A percentile compares a stretch with the other conserved stretches of the same genome.
phyloP scores from a whole-genome alignment of 2,888 invertebrate species.

The Mycogona germanica region DNA sequence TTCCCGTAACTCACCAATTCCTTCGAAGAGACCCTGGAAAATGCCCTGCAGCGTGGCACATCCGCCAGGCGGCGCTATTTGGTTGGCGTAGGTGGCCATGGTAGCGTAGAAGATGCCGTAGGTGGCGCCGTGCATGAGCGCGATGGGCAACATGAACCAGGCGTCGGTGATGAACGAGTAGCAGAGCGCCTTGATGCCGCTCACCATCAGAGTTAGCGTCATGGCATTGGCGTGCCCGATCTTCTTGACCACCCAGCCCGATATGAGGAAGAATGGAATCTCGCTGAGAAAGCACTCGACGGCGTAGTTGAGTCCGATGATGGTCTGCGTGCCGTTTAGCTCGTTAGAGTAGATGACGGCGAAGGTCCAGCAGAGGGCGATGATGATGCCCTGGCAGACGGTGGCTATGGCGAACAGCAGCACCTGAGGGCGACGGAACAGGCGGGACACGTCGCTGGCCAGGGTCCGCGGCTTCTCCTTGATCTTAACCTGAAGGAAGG shows the following conservation, averaged over 20 bases:
- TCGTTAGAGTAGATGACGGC: conserved; percentile 15
- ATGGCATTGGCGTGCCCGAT: conserved; percentile 72
- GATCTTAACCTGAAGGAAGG: background rate
- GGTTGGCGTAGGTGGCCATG: conserved; percentile 77
- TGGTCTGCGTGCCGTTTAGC: conserved; percentile 33
- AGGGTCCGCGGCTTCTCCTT: conserved; percentile 10
- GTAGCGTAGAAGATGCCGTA: conserved; percentile 74
- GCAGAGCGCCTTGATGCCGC: conserved; percentile 63
- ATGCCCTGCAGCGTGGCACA: conserved; percentile 80
- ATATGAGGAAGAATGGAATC: conserved; percentile 73
- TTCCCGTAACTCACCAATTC: conserved; percentile 45
- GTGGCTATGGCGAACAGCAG: conserved; percentile 14
- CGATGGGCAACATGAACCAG: conserved; percentile 74
- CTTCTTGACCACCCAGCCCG: conserved; percentile 59
- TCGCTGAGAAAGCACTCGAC: conserved; percentile 75
- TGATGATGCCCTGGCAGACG: conserved; percentile 17
- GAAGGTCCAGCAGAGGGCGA: conserved; percentile 18
- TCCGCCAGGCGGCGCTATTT: conserved; percentile 67
- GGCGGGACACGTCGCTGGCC: background rate
- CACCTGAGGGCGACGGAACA: background rate
- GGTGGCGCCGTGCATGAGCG: conserved; percentile 73
- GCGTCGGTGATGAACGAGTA: conserved; percentile 68
- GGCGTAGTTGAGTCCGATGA: conserved; percentile 59
- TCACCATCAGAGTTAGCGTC: conserved; percentile 64
- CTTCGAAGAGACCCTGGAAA: conserved; percentile 76